Evolutionary conservation across 2,113 vertebrate species (phyloP).

Genomic region (Nestor notabilis): DNA sequence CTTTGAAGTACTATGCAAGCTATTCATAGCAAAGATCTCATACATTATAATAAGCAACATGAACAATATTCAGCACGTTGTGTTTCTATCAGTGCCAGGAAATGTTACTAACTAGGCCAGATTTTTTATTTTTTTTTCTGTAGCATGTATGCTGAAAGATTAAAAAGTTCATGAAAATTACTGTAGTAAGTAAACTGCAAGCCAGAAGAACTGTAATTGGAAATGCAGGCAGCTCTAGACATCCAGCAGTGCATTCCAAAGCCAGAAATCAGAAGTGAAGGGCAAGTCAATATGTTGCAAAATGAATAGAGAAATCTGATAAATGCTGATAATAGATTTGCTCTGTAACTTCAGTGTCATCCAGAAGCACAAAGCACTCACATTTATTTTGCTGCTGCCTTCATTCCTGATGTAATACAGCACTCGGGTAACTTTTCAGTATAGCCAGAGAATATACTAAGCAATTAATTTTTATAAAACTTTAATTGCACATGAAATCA

Average conservation of each 20-base stretch:
- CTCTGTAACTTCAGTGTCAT: not conserved
- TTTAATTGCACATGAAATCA: not conserved
- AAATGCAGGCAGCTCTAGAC: not conserved
- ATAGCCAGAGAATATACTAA: not conserved
- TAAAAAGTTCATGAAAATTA: not conserved
- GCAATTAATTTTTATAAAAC: not conserved
- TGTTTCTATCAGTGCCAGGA: not conserved
- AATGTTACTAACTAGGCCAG: not conserved
- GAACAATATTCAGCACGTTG: not conserved
- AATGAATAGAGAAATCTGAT: conserved; percentile 9
- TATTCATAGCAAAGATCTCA: not conserved
- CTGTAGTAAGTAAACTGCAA: not conserved
- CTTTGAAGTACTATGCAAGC: not conserved
- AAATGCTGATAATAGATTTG: conserved; percentile 6
- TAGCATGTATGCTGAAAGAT: not conserved
- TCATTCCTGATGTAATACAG: not conserved
- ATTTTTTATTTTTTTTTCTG: not conserved
- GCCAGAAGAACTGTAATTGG: not conserved
- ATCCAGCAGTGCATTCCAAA: not conserved
- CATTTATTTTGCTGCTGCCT: not conserved
- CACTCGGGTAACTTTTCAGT: not conserved
- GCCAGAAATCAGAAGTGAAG: not conserved
- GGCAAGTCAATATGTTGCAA: conserved; percentile 10
- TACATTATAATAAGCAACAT: not conserved
- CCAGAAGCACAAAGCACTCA: not conserved